These are phyloP conservation scores for Hymenopus coronatus DNA, from an alignment of 2,888 invertebrate genomes.

Conservation along the genomic window DNA sequence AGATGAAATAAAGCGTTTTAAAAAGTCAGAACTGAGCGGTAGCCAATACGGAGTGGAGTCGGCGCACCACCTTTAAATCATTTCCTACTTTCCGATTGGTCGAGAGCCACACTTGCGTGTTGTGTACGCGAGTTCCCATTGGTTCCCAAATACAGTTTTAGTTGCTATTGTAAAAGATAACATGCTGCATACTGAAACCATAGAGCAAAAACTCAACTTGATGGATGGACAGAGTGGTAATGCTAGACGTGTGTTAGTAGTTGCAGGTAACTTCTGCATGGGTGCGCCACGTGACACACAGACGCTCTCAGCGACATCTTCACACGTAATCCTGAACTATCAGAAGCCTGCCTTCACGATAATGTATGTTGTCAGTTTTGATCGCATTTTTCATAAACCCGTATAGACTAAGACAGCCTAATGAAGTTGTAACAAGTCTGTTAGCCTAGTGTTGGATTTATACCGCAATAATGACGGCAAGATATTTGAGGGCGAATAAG, in stretches of 20 bases:
- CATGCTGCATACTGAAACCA: constrained; percentile 28
- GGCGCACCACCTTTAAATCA: constrained; percentile 29
- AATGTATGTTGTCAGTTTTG: neutral
- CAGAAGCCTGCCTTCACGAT: neutral
- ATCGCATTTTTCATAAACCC: neutral
- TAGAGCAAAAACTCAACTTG: constrained; percentile 20
- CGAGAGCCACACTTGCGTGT: constrained; percentile 30
- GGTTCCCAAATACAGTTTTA: constrained; percentile 23
- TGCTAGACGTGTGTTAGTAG: neutral
- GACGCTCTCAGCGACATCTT: neutral
- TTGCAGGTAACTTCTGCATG: neutral
- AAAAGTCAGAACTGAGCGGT: neutral
- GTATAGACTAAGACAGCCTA: neutral
- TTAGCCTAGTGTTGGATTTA: neutral
- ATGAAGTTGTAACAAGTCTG: neutral
- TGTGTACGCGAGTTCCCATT: constrained; percentile 23
- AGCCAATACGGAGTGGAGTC: constrained; percentile 22
- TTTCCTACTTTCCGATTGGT: constrained; percentile 27
- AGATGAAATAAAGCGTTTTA: constrained; percentile 10
- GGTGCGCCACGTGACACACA: neutral
- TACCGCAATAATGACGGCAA: too few species aligned
- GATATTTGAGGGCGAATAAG: too few species aligned
- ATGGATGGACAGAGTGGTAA: constrained; percentile 20
- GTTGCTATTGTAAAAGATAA: constrained; percentile 28
- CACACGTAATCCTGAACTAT: neutral